Base-by-base conservation (phyloP, 2,888 invertebrate genomes). In the Trissolcus japonicus region DNA sequence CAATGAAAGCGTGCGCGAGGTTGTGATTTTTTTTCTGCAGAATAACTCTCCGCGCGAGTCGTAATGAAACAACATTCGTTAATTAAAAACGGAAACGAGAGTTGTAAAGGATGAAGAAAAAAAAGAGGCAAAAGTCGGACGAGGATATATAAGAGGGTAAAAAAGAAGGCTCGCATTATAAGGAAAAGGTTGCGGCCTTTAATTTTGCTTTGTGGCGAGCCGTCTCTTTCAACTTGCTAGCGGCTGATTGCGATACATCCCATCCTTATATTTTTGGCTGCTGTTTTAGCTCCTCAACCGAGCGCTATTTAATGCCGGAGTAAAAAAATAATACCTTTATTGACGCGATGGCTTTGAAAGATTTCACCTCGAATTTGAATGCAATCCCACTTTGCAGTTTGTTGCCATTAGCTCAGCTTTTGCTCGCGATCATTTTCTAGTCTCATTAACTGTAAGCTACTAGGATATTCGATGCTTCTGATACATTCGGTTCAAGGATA, bases 11-110 rank as follows among this genome's bases (percentile, higher is more conserved):
- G 35, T 57, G 29, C 35, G 35, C 7, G 35, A 35, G 35, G 9
- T 35, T 59, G 59, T 41, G 60, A 76, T 69, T 35, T 35, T 35
- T 25, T 25, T 25, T 60, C 68, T 68, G 40, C 14, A 53, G 55
- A 60, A 68, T 63, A 62, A 60, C 54, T 54, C 63, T 35, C 35
- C 11, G 35, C 35, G 41, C 57, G 51, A 40, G 46, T 57, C 53
- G 21, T 56, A 71, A 69, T 62, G 62, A 61, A 62, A 56, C 71
- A 67, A 66, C 76, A 60, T 72, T 71, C 76, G 67, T 76, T 76
- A 72, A 76, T 76, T 76, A 72, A 72, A 76, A 67, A 61, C 51
- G 55, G 62, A 60, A 74, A 57, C 57, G 72, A 54, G 63, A 41
- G 43, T 57, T 35, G 29, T 14, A 48, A n/a, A 50, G 46, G 16